Base-by-base conservation (phyloP, 2,888 invertebrate genomes). In the Troglohyphantes excavatus region DNA sequence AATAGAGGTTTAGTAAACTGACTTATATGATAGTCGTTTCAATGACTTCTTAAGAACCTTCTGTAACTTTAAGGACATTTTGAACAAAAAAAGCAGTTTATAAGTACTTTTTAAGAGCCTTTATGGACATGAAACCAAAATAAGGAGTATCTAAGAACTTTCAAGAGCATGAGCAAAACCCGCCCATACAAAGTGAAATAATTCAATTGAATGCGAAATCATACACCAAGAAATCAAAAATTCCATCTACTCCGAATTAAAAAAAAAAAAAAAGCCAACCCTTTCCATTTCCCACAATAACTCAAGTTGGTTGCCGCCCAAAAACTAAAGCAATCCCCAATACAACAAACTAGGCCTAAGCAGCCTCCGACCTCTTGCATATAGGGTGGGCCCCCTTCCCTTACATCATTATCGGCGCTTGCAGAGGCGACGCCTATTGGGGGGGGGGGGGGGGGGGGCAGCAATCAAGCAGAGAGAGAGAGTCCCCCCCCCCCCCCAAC, bases 371-470 rank as follows among this genome's bases (percentile, higher is more conserved):
- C 33, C 33, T 65, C 13, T n/a, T n/a, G n/a, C n/a, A 79, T 43
- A 72, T 75, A 68, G 88, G 88, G 76, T 76, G 88, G 70, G 59
- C 82, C 68, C 39, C 13, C 23, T 63, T n/a, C n/a, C 81, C 73
- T 68, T 89, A 89, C 88, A 82, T 89, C 88, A 89, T 89, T 89
- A 89, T 89, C 88, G 88, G 76, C 76, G 76, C 63, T 63, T n/a
- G 39, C 27, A 81, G 73, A 81, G 85, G 85, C 85, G 88, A 89
- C 88, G 88, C 88, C 88, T 89, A 89, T 89, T 65, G n/a, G n/a
- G n/a, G n/a, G 87, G 75, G 75, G 75, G 53, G 75, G 87, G 87
- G 81, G 67, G 53, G 84, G 81, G 88, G 75, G 21, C 82, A 33
- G 88, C 88, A 89, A 89, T 89, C 88, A 82, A 79, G 75, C 88